phyloP scores from a whole-genome alignment of 64 coral and sea anemone species.

The Dendrophyllia cribrosa region DNA sequence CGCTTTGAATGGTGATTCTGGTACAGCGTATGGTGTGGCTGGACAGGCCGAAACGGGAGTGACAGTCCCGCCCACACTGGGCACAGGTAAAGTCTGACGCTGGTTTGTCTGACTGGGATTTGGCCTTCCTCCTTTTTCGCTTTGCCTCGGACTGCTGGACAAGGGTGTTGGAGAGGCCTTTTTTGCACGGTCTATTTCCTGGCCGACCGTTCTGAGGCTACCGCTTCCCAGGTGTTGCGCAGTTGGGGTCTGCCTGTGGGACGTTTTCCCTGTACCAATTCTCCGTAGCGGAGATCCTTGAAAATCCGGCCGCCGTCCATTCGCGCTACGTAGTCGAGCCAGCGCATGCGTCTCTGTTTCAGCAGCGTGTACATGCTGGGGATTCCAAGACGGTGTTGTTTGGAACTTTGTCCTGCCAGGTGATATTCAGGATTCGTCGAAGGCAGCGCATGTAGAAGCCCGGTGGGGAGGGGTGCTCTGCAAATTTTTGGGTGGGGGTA shows the following conservation, averaged over 20 bases:
- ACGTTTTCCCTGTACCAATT: background rate
- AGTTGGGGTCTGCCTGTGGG: background rate
- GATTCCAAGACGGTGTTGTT: background rate
- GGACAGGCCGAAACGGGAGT: background rate
- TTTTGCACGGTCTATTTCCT: background rate
- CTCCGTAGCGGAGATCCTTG: constrained; percentile 14
- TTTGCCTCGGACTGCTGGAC: background rate
- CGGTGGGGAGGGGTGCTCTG: too few species aligned
- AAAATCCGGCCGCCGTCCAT: constrained; percentile 20
- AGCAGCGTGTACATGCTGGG: constrained; percentile 9
- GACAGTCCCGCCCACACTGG: background rate
- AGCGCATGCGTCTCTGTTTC: background rate
- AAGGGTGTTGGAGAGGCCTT: background rate
- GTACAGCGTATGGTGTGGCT: background rate
- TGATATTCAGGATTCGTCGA: constrained; percentile 15
- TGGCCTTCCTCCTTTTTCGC: background rate
- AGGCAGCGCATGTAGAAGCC: background rate
- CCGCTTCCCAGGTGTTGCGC: background rate
- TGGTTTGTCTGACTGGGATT: background rate
- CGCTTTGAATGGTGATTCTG: background rate
- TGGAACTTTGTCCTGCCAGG: constrained; percentile 31
- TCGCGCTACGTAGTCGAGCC: background rate
- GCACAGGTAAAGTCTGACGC: background rate
- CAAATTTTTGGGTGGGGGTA: too few species aligned
- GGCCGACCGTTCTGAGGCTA: background rate